Evolutionary conservation across 2,888 invertebrate genomes (phyloP), one percentile per base, ranked within the genome.

Genomic region (Chydorus sphaericus): DNA sequence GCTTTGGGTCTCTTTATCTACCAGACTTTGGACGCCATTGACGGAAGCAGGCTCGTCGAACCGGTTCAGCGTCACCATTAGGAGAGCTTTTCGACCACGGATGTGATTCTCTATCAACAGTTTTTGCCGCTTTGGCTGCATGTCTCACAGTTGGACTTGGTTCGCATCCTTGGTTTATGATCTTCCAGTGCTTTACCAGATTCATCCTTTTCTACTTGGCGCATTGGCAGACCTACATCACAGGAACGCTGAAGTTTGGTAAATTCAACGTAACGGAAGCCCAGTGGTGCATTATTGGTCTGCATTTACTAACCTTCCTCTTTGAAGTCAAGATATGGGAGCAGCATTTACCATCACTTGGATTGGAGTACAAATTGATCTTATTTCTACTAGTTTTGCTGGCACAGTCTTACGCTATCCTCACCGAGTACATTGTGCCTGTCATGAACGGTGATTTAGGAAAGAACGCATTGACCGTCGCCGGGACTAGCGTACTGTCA

Each of bases 201-300:
- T 87, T 93, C 75, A 85, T 90, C 31, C 73, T 97, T 61, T 99
- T 97, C 75, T 99, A 98, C 73, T 90, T 90, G 71, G 97, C 98
- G 20, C 98, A 99, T 72, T 99, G 98, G 98, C 96, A 97, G n/a
- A 94, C 97, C 0, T 98, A 97, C 72, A 96, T 97, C 37, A 94
- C 97, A 76, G 77, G 92, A 50, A 90, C 89, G 28, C 74, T 92
- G 63, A 79, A 82, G 64, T 89, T 92, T 74, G 91, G 92, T 52
- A 82, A 80, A 70, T 77, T 98, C 63, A 98, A 98, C 76, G 98
- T 98, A 30, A 98, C 97, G 0, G 98, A 98, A 74, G 96, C 94
- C 5, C 98, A 98, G 73, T 85, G 90, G 70, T 82, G 85, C 52
- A 90, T 97, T 63, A 96, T 97, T 62, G 70, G 71, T 52, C 85